Evolutionary conservation across 2,888 invertebrate genomes (phyloP).

Genomic region (Tetropium fuscum): DNA sequence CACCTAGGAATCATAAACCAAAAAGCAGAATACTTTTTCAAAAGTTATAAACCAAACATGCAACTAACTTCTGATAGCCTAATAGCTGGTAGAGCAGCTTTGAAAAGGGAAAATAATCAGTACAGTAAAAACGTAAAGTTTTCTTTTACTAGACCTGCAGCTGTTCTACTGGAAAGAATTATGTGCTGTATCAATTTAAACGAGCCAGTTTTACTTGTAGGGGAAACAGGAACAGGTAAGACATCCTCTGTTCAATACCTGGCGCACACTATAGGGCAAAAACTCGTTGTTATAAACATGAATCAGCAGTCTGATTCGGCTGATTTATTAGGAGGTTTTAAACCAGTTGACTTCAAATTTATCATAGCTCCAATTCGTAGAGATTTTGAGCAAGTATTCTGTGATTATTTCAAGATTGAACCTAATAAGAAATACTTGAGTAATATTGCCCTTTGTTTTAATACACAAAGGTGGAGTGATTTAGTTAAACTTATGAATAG

Average conservation of each 20-base stretch:
- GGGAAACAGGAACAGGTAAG: slow-evolving; percentile 99
- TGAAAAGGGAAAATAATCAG: slow-evolving; percentile 57
- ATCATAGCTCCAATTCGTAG: slow-evolving; percentile 84
- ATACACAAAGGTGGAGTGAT: slow-evolving; percentile 78
- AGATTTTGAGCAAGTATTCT: slow-evolving; percentile 87
- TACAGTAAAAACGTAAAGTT: slow-evolving; percentile 68
- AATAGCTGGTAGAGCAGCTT: slow-evolving; percentile 78
- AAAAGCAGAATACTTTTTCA: slow-evolving; percentile 84
- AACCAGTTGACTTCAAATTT: slow-evolving; percentile 92
- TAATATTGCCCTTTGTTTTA: slow-evolving; percentile 83
- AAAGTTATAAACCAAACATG: slow-evolving; percentile 83
- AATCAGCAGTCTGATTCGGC: slow-evolving; percentile 98
- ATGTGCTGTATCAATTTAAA: slow-evolving; percentile 84
- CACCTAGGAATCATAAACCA: slow-evolving; percentile 85
- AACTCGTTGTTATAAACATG: slow-evolving; percentile 95
- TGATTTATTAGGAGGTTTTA: slow-evolving; percentile 96
- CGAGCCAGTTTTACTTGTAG: slow-evolving; percentile 94
- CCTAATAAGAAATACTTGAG: slow-evolving; percentile 87
- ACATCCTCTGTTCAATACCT: slow-evolving; percentile 95
- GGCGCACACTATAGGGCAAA: slow-evolving; percentile 85
- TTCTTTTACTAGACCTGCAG: slow-evolving; percentile 86
- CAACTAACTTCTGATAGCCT: slow-evolving; percentile 71
- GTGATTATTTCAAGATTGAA: slow-evolving; percentile 79
- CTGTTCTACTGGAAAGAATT: slow-evolving; percentile 88
- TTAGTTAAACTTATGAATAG: slow-evolving; percentile 83